phyloP scores from a whole-genome alignment of 2,888 invertebrate species.

The Chromoteleia sp. region DNA sequence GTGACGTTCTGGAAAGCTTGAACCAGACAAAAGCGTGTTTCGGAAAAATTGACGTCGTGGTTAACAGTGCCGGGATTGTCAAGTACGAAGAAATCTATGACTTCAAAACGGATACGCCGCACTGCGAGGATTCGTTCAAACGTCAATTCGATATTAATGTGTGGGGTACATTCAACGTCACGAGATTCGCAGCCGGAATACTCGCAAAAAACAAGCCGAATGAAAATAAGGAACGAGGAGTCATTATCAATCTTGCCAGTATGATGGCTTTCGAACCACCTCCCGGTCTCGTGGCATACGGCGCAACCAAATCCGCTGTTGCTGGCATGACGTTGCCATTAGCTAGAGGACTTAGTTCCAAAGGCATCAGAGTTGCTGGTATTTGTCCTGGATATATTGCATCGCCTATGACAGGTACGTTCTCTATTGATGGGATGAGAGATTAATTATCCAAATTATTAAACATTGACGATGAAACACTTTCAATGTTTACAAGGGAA shows the following conservation, averaged over 20 bases:
- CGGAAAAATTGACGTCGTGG: conserved; percentile 72
- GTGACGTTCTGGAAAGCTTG: conserved; percentile 72
- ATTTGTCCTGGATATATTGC: conserved; percentile 90
- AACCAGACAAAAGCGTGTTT: conserved; percentile 71
- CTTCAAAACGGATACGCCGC: conserved; percentile 71
- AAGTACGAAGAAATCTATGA: conserved; percentile 68
- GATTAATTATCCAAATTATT: no score
- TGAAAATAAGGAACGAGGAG: conserved; percentile 72
- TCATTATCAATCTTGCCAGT: conserved; percentile 75
- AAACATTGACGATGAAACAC: no score
- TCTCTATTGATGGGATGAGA: background rate
- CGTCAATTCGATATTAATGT: conserved; percentile 72
- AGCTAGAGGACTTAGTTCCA: conserved; percentile 71
- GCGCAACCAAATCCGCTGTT: conserved; percentile 72
- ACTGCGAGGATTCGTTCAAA: conserved; percentile 70
- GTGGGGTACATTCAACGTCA: conserved; percentile 74
- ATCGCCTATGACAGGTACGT: conserved; percentile 72
- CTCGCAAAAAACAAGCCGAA: conserved; percentile 73
- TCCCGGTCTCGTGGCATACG: conserved; percentile 70
- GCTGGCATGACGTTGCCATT: conserved; percentile 75
- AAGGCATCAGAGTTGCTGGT: conserved; percentile 87
- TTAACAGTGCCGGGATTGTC: conserved; percentile 72
- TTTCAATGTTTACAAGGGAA: no score
- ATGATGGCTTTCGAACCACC: conserved; percentile 69
- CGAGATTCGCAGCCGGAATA: conserved; percentile 67